Evolutionary conservation across 2,888 invertebrate species (phyloP), one percentile per base, ranked within the genome.

Genomic region (Lasioglossum zephyrum): DNA sequence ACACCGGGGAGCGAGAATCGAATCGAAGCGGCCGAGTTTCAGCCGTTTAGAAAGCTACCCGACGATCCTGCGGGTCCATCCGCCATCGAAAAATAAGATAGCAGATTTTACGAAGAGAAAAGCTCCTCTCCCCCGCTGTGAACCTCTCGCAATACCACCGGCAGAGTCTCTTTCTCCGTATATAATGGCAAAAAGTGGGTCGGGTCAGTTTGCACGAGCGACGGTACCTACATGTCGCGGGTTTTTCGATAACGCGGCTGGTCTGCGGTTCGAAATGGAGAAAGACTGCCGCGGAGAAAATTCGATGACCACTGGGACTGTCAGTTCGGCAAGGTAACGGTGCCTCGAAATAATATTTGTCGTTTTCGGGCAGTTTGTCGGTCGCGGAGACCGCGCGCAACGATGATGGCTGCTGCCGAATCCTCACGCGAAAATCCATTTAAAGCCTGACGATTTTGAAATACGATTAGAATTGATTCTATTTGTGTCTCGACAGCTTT

Each of bases 111-210:
- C 88, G 73, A 84, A 91, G 92, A 93, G 93, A 93, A 93, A 94
- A 60, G 60, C 87, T 88, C 49, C 77, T 86, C 87, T 88, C 73
- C 89, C 73, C 77, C 72, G 87, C 73, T 13, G 5, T 0, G 81
- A 87, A 81, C 79, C 75, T 84, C 77, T 84, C 76, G 84, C 79
- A 83, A 89, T 77, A 79, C 83, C 69, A 77, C 74, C 82, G 44
- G 41, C 44, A 57, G 81, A 79, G 90, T 91, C 91, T 89, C 81
- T 74, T 82, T 79, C 85, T 66, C 90, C 90, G 87, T 91, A 92
- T 91, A 92, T 91, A 92, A 91, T 76, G 89, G 91, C 79, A 93
- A 93, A 92, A 94, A 93, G 94, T 94, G 90, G 94, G 93, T 91
- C 94, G 92, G 88, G 91, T 90, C 89, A 86, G 87, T 87, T 82